phyloP scores from a whole-genome alignment of 2,113 vertebrate genomes.

The Phylloscopus trochilus region DNA sequence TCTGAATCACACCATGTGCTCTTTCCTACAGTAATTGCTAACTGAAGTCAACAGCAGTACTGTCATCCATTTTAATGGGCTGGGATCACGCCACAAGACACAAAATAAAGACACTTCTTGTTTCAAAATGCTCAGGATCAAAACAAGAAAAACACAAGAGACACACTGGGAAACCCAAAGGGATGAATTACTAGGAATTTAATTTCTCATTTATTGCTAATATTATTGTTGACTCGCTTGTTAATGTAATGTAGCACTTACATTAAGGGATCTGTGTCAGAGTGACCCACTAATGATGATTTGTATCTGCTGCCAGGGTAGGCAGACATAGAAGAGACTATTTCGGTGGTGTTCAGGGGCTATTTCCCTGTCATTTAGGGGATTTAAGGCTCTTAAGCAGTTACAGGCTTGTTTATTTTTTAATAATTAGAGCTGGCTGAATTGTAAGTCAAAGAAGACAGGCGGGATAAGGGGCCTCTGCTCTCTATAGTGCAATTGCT shows the following conservation, averaged over 20 bases:
- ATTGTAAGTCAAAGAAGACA: slow-evolving; percentile 14
- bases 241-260: slow-evolving; percentile 61
- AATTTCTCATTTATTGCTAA: slow-evolving; percentile 65
- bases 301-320: slow-evolving; percentile 48
- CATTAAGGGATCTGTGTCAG: slow-evolving; percentile 50
- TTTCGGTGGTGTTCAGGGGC: neutral
- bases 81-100: slow-evolving; percentile 48
- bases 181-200: slow-evolving; percentile 62
- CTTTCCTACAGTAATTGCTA: slow-evolving; percentile 37
- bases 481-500: neutral
- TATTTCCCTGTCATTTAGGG: slow-evolving; percentile 46
- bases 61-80: slow-evolving; percentile 61
- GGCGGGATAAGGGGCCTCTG: neutral
- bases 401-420: slow-evolving; percentile 56
- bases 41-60: slow-evolving; percentile 42
- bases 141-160: slow-evolving; percentile 64
- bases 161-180: slow-evolving; percentile 45
- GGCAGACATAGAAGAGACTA: slow-evolving; percentile 20
- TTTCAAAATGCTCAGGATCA: slow-evolving; percentile 48
- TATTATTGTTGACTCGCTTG: slow-evolving; percentile 62
- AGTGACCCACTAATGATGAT: slow-evolving; percentile 53
- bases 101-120: slow-evolving; percentile 54
- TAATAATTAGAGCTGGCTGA: slow-evolving; percentile 50
- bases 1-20: slow-evolving; percentile 48
- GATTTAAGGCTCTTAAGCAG: slow-evolving; percentile 52